Evolutionary conservation across 2,888 invertebrate species (phyloP), one percentile per base, ranked within the genome.

Genomic region (Apocheima hispidaria): DNA sequence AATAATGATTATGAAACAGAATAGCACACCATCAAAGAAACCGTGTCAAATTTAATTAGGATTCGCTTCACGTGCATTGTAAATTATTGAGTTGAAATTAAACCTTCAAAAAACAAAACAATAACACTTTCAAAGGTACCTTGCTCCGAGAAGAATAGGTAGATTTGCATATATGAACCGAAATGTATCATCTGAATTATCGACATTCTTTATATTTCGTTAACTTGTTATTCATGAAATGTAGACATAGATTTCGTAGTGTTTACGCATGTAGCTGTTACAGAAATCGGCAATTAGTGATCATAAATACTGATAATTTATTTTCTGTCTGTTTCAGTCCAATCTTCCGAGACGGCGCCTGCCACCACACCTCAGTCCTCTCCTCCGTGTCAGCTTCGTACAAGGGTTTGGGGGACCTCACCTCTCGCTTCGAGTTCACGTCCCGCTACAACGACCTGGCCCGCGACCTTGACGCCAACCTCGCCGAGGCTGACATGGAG

Each of bases 401-500:
- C 84, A 96, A 96, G 81, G 96, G 96, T 60, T 92, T 94, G 83
- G 94, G 94, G 70, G 94, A 94, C 75, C 87, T 94, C 67, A 85
- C 92, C 41, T 91, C 93, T 36, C 86, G 90, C 57, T 91, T 92
- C 79, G 92, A 92, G 71, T 92, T 90, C 80, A 90, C 90, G 10
- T 94, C 94, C 41, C 96, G 96, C 78, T 97, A 98, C 86, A 97
- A 98, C 87, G 97, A 97, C 82, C 92, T 98, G 79, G 96, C 97
- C 36, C 94, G 97, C 83, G 97, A 98, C 86, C 94, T 98, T 89
- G 98, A 98, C 90, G 98, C 97, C 65, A 98, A 98, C 88, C 94
- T 98, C 78, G 98, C 98, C 40, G 97, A 98, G 89, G 97, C 98
- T 59, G 98, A 98, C 88, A 98, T 98, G 96, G 98, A 98, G 88